Evolutionary conservation across 1,140 invertebrate species (phyloP).

Genomic region (Drosophila suzukii): DNA sequence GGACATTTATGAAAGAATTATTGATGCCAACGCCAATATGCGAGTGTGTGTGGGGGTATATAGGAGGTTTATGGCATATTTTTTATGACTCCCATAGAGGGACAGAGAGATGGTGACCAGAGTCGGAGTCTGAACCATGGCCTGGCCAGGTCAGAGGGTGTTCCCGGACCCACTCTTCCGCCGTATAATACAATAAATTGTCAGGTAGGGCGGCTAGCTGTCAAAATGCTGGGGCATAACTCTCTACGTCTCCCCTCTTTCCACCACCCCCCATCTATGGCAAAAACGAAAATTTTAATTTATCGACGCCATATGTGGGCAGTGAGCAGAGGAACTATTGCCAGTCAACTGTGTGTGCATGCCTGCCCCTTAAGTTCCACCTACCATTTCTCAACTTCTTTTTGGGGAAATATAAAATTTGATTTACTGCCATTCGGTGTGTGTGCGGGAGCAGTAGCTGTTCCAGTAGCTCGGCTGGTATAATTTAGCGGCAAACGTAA

Average conservation of each 20-base stretch:
- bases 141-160: conserved; percentile 51
- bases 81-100: conserved; percentile 63
- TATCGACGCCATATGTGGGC: conserved; percentile 84
- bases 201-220: conserved; percentile 74
- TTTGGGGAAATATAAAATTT: conserved; percentile 83
- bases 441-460: conserved; percentile 14
- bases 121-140: conserved; percentile 41
- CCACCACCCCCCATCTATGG: conserved; percentile 11
- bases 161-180: neutral
- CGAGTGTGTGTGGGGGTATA: conserved; percentile 20
- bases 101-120: conserved; percentile 36
- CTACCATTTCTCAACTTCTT: conserved; percentile 54
- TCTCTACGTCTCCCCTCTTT: conserved; percentile 9
- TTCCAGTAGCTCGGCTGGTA: conserved; percentile 47
- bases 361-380: conserved; percentile 35
- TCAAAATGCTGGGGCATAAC: conserved; percentile 76
- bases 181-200: conserved; percentile 80
- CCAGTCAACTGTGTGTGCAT: conserved; percentile 17
- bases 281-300: conserved; percentile 81
- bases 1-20: conserved; percentile 84
- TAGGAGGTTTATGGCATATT: conserved; percentile 71
- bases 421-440: conserved; percentile 75
- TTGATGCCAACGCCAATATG: conserved; percentile 73
- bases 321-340: conserved; percentile 72
- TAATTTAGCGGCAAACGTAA: conserved; percentile 79